Percentiles rank a stretch among this genome's conserved stretches.
These are phyloP conservation scores for Sebastolobus altivelis DNA, from an alignment of 2,797 vertebrate genomes.

Conservation along the genomic window DNA sequence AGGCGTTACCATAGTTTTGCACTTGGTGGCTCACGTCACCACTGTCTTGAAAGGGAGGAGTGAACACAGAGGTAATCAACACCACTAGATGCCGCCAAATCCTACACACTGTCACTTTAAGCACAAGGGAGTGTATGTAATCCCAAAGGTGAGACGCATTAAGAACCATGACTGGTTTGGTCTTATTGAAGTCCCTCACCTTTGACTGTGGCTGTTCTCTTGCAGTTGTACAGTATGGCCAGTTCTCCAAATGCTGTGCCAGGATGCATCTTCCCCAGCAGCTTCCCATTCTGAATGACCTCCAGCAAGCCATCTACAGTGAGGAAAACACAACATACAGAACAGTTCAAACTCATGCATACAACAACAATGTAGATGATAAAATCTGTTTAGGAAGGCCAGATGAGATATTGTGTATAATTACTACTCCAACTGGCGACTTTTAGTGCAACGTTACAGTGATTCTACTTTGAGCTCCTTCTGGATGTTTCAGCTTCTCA, in stretches of 20 bases:
- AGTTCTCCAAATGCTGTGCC: conserved; percentile 88
- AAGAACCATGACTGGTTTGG: background rate
- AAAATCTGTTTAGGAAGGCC: no score
- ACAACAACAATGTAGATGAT: no score
- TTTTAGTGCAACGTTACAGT: no score
- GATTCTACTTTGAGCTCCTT: no score
- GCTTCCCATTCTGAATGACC: conserved; percentile 85
- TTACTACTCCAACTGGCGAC: no score
- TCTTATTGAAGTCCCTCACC: conserved; percentile 65
- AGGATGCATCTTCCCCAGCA: conserved; percentile 85
- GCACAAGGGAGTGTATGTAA: background rate
- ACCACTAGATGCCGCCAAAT: background rate
- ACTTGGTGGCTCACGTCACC: no score
- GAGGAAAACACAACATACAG: background rate
- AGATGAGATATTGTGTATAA: background rate
- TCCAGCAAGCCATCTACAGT: conserved; percentile 83
- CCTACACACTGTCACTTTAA: no score
- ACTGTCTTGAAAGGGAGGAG: no score
- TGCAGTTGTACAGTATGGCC: conserved; percentile 89
- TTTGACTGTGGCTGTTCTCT: conserved; percentile 88
- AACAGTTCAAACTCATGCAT: background rate
- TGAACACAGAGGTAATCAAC: no score
- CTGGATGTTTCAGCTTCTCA: no score
- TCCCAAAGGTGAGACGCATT: background rate
- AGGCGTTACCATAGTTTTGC: no score